Base-by-base conservation (phyloP, 2,888 invertebrate species). In the Hipparchia semele region DNA sequence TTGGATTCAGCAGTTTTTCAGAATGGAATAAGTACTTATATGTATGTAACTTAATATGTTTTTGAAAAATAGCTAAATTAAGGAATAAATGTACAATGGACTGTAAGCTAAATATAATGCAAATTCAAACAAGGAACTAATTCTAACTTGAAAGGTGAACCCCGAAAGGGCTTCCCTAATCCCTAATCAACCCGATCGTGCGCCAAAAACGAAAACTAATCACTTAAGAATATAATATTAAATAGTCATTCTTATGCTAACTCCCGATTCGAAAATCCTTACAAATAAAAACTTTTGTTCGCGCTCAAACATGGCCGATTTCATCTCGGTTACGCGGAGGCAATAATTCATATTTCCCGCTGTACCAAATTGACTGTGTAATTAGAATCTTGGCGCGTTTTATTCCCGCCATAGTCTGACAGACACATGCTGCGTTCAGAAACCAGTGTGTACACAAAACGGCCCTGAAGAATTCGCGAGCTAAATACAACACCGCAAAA, bases 281-380 rank as follows among this genome's bases (percentile, higher is more conserved):
- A 81, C 80, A 80, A 81, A 80, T 78, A 74, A 77, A 71, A 78
- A 76, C 83, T 82, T 83, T 91, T 92, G 90, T 90, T 80, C 81
- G 73, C 79, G 76, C 81, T 86, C 84, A 83, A 88, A 88, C 82
- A 90, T 87, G 89, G 88, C 85, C 83, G 91, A 91, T 90, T 90
- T 87, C 84, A 87, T 87, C 87, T 88, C 83, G 87, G 91, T 89
- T 88, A 88, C 86, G 88, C 84, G 77, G 76, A 79, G 85, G 91
- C 87, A 87, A 91, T 93, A 91, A 93, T 83, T 92, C 90, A 92
- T 85, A 87, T 88, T 88, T 86, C 87, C 83, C 87, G 87, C 89
- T 89, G 88, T 86, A 87, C 87, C 89, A 93, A 93, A 93, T 93
- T 92, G 92, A 92, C 85, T 92, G 92, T 92, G 89, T 93, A 92